Conservation (phyloP, 2,888 invertebrate genomes). For the Drosophila yooni region DNA sequence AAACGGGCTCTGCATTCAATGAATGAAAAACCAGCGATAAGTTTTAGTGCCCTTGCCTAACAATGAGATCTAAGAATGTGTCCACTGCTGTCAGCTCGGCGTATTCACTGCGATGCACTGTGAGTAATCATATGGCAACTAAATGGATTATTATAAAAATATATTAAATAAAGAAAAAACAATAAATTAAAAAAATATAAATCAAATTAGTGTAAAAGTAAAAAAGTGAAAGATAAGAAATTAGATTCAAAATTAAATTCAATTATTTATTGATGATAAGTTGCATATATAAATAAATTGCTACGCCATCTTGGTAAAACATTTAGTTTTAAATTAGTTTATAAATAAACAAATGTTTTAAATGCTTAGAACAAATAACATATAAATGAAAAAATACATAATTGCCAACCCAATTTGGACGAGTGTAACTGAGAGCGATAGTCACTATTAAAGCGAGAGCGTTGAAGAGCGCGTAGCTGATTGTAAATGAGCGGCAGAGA, state of each 20-base stretch:
- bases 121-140: not conserved
- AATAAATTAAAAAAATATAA: not conserved
- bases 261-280: not conserved
- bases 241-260: not conserved
- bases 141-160: not conserved
- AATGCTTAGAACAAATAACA: not conserved
- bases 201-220: not conserved
- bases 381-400: not conserved
- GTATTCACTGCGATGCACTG: slow-evolving; percentile 13
- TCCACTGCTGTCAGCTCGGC: slow-evolving; percentile 47
- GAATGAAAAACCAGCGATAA: slow-evolving; percentile 23
- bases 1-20: slow-evolving; percentile 5
- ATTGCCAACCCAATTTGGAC: not conserved
- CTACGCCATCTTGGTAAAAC: not conserved
- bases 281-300: not conserved
- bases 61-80: slow-evolving; percentile 43
- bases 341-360: not conserved
- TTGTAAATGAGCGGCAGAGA: slow-evolving; percentile 21
- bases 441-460: not conserved
- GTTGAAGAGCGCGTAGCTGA: slow-evolving; percentile 15
- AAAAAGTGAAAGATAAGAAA: not conserved
- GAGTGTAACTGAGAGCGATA: slow-evolving; percentile 39
- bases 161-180: not conserved
- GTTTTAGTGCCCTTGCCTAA: slow-evolving; percentile 13
- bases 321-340: not conserved